Base-by-base conservation (phyloP, 1,140 invertebrate species). In the Odontomachus brunneus region DNA sequence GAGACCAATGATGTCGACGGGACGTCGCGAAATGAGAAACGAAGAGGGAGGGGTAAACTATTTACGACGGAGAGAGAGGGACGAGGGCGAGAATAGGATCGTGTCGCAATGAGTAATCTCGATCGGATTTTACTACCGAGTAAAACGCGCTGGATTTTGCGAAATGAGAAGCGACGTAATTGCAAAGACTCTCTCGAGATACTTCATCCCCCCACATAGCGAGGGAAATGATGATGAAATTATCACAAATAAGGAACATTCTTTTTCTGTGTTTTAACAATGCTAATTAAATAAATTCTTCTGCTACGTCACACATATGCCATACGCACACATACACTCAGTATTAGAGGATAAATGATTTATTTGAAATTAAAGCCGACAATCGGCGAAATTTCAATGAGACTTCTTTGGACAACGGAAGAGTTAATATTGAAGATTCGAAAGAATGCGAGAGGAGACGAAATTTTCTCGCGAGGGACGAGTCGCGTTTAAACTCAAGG, bases 341-440 rank as follows among this genome's bases (percentile, higher is more conserved):
- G n/a, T n/a, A n/a, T n/a, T n/a, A n/a, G n/a, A 2, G 3, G 17
- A 74, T 17, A 12, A 71, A 2, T 73, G 9, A 74, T 24, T 66
- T 33, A 76, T 65, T 66, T 19, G 12, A 51, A 7, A 33, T 65
- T 22, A 33, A 76, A 53, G 51, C 15, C 33, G 15, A 7, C 14
- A 44, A 7, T 17, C 3, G 3, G n/a, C 7, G 44, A 51, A 75
- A 63, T 15, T 24, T 7, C 19, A 24, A 1, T 19, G 14, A 15
- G 17, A n/a, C 15, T n/a, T 22, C 55, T 15, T 33, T 29, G 3
- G 7, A n/a, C 44, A 72, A 24, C 38, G 22, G 2, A 22, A 33
- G 24, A 53, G 19, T 51, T 76, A 76, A 65, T 29, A 51, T 48
- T 5, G 48, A 65, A 76, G 33, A 76, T 51, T 49, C 60, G 29